Evolutionary conservation across 2,888 invertebrate species (phyloP), one percentile per base, ranked within the genome.

Genomic region (Melanargia galathea): DNA sequence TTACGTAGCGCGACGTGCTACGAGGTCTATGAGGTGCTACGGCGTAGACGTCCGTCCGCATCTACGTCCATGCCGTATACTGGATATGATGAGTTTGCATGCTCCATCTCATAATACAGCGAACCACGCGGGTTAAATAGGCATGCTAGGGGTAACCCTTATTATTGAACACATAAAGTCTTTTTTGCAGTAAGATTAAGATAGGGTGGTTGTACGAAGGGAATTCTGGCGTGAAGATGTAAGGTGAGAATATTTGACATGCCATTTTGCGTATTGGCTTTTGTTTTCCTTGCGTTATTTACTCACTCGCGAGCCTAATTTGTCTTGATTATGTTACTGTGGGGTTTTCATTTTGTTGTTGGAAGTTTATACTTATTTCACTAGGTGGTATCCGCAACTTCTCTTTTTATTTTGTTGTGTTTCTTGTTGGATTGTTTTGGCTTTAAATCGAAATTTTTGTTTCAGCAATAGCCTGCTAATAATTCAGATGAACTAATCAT

Each of bases 31-130:
- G 48, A 35, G 45, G 6, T 4, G 75, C 77, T 81, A 80, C 82
- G 76, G 56, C 78, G 84, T 80, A 84, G 83, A 78, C 86, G 86
- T 77, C 83, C 83, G 73, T 71, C 61, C 76, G 61, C 74, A 69
- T 51, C 70, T 71, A 75, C 68, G 71, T 73, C 71, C 75, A 72
- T 77, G 80, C 75, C 71, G 81, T 75, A 35, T 20, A 86, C 86
- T 85, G 82, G 13, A 74, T 67, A 68, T 65, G 61, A 56, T 68
- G 60, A 63, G 66, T 66, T 60, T 59, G 66, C 55, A 40, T 45
- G 59, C 56, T 68, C 56, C 62, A 62, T 58, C 62, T 62, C 62
- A 43, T 40, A 52, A 56, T 58, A 62, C 57, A 51, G 49, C 26
- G 11, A 45, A 51, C 55, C 18, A 48, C 30, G 49, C 54, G 13